phyloP scores from a whole-genome alignment of 2,797 vertebrate genomes.

The Lophura swinhoii region DNA sequence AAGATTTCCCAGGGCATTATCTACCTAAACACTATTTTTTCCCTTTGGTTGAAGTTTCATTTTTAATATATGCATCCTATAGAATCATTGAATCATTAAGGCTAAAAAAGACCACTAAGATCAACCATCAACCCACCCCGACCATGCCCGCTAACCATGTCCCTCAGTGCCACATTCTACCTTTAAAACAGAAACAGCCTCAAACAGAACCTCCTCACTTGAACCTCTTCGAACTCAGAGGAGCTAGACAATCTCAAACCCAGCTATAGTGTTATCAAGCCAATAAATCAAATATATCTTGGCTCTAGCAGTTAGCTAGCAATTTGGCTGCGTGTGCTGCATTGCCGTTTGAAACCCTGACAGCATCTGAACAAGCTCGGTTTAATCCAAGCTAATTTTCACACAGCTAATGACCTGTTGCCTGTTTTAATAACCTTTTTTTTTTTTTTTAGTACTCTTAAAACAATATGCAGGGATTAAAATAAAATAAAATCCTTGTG shows the following conservation, averaged over 20 bases:
- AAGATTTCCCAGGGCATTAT: neutral
- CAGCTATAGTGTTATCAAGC: neutral
- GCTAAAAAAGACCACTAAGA: too few species aligned
- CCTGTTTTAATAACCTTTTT: neutral
- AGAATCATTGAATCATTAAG: too few species aligned
- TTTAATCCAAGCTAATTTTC: slow-evolving; percentile 11
- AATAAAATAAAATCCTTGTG: slow-evolving; percentile 1
- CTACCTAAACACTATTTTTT: neutral
- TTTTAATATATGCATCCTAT: neutral
- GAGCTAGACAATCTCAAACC: too few species aligned
- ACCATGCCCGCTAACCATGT: too few species aligned
- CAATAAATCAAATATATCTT: neutral
- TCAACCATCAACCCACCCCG: too few species aligned
- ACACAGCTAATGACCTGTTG: neutral
- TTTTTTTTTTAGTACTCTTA: neutral
- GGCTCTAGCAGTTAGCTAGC: neutral
- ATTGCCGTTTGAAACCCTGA: neutral
- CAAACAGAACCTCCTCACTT: too few species aligned
- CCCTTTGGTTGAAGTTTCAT: neutral
- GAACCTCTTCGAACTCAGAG: too few species aligned
- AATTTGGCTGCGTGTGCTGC: neutral
- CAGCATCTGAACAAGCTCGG: neutral
- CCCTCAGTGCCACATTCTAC: too few species aligned
- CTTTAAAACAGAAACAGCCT: too few species aligned
- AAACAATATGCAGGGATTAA: neutral